Evolutionary conservation across 2,888 invertebrate species (phyloP), one percentile per base, ranked within the genome.

Genomic region (Watsonalla cultraria): DNA sequence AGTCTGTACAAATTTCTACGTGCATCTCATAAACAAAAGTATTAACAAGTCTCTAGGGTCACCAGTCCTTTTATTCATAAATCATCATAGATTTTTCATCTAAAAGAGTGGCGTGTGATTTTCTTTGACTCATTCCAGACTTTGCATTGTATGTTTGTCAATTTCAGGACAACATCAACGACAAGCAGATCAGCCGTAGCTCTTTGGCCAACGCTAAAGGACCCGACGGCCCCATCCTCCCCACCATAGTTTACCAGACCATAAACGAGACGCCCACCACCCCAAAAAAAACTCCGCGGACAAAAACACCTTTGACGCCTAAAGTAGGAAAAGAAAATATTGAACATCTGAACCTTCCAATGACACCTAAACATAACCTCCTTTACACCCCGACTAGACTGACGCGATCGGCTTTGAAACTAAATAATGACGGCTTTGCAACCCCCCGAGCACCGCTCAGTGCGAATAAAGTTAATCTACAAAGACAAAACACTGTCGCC

Each of bases 111-210:
- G 24, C 1, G 24, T 24, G 24, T 24, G 24, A 2, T 2, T 4
- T 24, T 24, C 24, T 4, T 24, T 42, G 42, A 9, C 42, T 42
- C 2, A 42, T 42, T 7, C 7, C 7, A 51, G 13, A 6, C 8
- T 14, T 49, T n/a, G n/a, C n/a, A n/a, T n/a, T n/a, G n/a, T n/a
- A 42, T 45, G 45, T 5, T 50, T 50, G 8, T 51, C 33, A 46
- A 15, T 6, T 86, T 13, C 85, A 92, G 86, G 91, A 92, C 45
- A 80, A 86, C 57, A 84, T 93, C 48, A 84, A 90, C 53, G 84
- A 90, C 42, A 86, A 89, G 42, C 82, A 87, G 51, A 90, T 92
- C 59, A 75, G 92, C 34, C 90, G 93, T 56, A 93, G 93, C 59
- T 93, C 93, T 0, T 78, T 92, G 76, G 82, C 72, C 46, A 83